Percentiles rank a stretch among this genome's conserved stretches.
Evolutionary conservation across 2,113 vertebrate species (phyloP).

Genomic region (Neotragus moschatus): DNA sequence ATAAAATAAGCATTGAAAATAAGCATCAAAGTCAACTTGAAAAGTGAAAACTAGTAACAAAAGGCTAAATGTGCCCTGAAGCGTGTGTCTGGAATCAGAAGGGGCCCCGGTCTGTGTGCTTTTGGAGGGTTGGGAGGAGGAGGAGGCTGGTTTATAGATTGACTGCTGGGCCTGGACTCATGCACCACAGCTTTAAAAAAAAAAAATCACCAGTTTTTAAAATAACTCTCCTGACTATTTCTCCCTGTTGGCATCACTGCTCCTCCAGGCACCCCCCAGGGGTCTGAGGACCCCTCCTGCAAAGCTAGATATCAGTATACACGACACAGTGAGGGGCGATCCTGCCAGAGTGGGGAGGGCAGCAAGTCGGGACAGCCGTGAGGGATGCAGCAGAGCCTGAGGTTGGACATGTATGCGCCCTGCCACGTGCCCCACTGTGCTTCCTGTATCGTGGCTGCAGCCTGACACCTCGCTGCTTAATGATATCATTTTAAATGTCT

Average conservation of each 20-base stretch:
- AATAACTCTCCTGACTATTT: not conserved
- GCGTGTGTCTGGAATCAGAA: not conserved
- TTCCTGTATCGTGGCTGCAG: no score
- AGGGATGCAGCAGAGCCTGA: not conserved
- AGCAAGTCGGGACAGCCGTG: accelerated
- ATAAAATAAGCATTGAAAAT: constrained; percentile 29
- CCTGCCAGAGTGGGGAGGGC: not conserved
- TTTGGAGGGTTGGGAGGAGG: not conserved
- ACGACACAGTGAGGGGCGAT: accelerated
- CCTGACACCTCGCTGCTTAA: not conserved
- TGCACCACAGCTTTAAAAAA: no score
- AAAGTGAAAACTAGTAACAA: constrained; percentile 39
- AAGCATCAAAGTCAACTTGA: constrained; percentile 23
- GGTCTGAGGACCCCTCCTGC: not conserved
- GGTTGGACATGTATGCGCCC: accelerated
- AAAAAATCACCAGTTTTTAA: not conserved
- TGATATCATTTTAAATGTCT: not conserved
- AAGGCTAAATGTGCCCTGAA: not conserved
- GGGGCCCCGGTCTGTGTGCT: not conserved
- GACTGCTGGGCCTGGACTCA: not conserved
- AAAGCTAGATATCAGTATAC: no score
- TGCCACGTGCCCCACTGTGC: accelerated
- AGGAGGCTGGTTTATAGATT: not conserved
- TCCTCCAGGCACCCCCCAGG: not conserved
- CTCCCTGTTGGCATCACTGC: not conserved